A percentile compares a stretch with the other conserved stretches of the same genome.
These are phyloP conservation scores for Meta bourneti DNA, from an alignment of 2,888 invertebrate species.

Conservation along the genomic window DNA sequence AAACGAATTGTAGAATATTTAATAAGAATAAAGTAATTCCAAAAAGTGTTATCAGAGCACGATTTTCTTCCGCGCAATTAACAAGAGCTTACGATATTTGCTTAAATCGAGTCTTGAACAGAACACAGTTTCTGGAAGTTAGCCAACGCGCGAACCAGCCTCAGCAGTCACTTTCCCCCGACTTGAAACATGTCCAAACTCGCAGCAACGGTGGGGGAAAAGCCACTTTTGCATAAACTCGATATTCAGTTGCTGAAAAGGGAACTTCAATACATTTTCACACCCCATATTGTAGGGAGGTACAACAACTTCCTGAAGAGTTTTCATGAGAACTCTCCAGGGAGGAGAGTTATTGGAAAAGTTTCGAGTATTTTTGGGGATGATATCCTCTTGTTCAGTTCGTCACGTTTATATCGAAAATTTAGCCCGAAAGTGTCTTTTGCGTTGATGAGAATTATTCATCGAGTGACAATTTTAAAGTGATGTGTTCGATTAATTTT, in stretches of 20 bases:
- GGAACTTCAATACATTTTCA: slow-evolving; percentile 31
- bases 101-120: too few species aligned
- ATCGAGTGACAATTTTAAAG: not conserved
- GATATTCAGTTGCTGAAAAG: slow-evolving; percentile 33
- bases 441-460: not conserved
- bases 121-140: slow-evolving; percentile 7
- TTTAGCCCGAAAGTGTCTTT: not conserved
- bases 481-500: not conserved
- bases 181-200: slow-evolving; percentile 48
- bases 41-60: not conserved
- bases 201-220: slow-evolving; percentile 3
- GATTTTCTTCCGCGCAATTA: not conserved
- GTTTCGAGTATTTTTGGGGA: slow-evolving; percentile 2
- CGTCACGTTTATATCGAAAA: not conserved
- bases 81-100: not conserved
- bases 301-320: not conserved
- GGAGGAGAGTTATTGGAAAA: slow-evolving; percentile 52
- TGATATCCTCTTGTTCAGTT: not conserved
- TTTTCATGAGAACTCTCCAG: slow-evolving; percentile 14
- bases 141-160: slow-evolving; percentile 21
- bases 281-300: slow-evolving; percentile 2
- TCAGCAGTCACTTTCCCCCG: not conserved
- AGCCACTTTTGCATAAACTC: slow-evolving; percentile 51
- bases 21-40: not conserved
- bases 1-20: not conserved